Percentiles rank a stretch among this genome's conserved stretches.
phyloP scores from a whole-genome alignment of 2,797 vertebrate genomes.

The Hemitrygon akajei region DNA sequence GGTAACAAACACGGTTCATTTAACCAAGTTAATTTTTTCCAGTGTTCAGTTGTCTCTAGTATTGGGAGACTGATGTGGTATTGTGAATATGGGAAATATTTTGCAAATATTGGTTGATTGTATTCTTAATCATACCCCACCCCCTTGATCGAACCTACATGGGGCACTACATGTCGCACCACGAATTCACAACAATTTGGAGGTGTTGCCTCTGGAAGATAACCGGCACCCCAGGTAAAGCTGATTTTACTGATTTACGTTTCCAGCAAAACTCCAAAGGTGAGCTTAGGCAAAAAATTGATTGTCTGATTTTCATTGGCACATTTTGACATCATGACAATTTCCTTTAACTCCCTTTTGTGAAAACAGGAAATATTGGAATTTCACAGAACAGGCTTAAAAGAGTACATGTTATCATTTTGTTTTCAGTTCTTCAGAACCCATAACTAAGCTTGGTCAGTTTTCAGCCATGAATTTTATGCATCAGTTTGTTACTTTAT shows the following conservation, averaged over 20 bases:
- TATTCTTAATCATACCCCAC: neutral
- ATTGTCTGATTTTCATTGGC: neutral
- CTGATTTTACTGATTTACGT: neutral
- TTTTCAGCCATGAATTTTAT: neutral
- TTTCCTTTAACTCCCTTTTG: neutral
- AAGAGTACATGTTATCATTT: neutral
- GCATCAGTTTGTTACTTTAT: neutral
- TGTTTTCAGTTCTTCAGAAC: neutral
- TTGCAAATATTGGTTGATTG: neutral
- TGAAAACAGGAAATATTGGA: neutral
- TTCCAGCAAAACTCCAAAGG: neutral
- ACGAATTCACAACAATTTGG: neutral
- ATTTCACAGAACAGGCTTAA: neutral
- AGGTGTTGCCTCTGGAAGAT: neutral
- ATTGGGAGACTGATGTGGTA: neutral
- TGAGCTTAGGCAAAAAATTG: neutral
- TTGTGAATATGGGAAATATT: neutral
- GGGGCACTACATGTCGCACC: neutral
- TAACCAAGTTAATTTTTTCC: neutral
- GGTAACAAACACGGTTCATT: conserved; percentile 26
- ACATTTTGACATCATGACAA: neutral
- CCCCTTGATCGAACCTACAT: neutral
- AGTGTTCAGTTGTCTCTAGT: neutral
- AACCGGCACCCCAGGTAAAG: neutral
- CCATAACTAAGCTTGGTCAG: neutral